phyloP scores from a whole-genome alignment of 2,797 vertebrate species.

The Clarias laeviceps region DNA sequence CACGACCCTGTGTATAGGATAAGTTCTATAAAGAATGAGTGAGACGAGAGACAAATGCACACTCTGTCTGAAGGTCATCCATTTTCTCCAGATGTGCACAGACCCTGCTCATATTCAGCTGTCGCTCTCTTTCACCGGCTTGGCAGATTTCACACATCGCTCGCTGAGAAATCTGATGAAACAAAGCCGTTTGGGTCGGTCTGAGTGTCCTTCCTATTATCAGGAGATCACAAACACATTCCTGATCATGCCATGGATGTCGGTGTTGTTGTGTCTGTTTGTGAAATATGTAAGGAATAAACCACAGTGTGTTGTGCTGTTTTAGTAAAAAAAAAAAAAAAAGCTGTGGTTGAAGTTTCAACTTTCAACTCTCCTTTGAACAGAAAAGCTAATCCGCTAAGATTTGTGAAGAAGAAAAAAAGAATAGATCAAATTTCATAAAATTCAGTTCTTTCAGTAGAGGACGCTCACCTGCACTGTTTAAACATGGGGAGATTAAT shows the following conservation, averaged over 20 bases:
- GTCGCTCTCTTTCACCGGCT: neutral
- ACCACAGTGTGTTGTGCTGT: neutral
- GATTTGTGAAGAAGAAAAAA: too few species aligned
- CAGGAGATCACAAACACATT: neutral
- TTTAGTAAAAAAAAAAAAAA: neutral
- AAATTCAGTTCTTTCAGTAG: too few species aligned
- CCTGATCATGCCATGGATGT: neutral
- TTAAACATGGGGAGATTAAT: too few species aligned
- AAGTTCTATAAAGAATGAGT: too few species aligned
- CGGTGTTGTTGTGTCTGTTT: neutral
- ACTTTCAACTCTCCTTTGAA: too few species aligned
- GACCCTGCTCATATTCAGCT: neutral
- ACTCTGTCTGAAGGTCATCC: slow-evolving; percentile 6
- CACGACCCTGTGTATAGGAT: too few species aligned
- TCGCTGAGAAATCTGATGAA: neutral
- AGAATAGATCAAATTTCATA: too few species aligned
- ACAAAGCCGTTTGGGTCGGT: neutral
- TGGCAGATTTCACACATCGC: slow-evolving; percentile 4
- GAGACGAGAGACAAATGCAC: neutral
- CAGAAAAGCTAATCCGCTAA: too few species aligned
- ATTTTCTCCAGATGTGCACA: slow-evolving; percentile 29
- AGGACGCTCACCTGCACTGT: too few species aligned
- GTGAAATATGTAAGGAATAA: neutral
- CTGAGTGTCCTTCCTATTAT: too few species aligned
- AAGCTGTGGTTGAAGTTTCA: too few species aligned